phyloP scores from a whole-genome alignment of 2,113 vertebrate genomes.

The Aleadryas rufinucha region DNA sequence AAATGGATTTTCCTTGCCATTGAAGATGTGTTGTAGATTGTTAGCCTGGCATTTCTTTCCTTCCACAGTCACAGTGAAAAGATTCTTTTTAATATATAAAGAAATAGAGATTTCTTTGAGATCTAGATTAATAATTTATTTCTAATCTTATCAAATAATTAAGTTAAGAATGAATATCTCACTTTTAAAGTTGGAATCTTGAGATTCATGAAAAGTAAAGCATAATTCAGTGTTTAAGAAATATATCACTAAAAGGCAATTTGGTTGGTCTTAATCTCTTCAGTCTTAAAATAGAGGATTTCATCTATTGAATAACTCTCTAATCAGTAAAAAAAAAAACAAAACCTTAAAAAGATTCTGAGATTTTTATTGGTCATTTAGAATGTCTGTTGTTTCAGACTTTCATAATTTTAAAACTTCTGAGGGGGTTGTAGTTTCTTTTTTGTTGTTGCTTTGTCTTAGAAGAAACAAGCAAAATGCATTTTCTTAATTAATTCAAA shows the following conservation, averaged over 20 bases:
- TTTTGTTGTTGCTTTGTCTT: not conserved
- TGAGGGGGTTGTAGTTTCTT: fast-evolving
- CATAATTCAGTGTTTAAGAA: slow-evolving; percentile 54
- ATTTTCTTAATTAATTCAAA: not conserved
- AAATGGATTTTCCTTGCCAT: not conserved
- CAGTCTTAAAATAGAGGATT: slow-evolving; percentile 44
- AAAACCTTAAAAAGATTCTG: not conserved
- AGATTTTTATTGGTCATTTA: not conserved
- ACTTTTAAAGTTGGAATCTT: slow-evolving; percentile 50
- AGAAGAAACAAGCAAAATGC: not conserved
- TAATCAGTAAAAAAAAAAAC: not conserved
- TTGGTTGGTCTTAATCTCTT: slow-evolving; percentile 45
- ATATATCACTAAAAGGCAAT: slow-evolving; percentile 64
- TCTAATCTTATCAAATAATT: slow-evolving; percentile 76
- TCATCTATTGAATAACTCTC: slow-evolving; percentile 13
- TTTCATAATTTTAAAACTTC: not conserved
- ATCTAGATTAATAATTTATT: slow-evolving; percentile 68
- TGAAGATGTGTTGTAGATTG: not conserved
- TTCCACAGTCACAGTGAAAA: not conserved
- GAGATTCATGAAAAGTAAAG: slow-evolving; percentile 55
- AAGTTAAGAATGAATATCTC: slow-evolving; percentile 53
- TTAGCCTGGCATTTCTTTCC: not conserved
- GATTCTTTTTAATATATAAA: slow-evolving; percentile 29
- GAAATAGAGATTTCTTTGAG: slow-evolving; percentile 46
- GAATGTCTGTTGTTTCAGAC: not conserved